These are phyloP conservation scores for Polietes domitor DNA, from an alignment of 2,888 invertebrate genomes.

Conservation along the genomic window DNA sequence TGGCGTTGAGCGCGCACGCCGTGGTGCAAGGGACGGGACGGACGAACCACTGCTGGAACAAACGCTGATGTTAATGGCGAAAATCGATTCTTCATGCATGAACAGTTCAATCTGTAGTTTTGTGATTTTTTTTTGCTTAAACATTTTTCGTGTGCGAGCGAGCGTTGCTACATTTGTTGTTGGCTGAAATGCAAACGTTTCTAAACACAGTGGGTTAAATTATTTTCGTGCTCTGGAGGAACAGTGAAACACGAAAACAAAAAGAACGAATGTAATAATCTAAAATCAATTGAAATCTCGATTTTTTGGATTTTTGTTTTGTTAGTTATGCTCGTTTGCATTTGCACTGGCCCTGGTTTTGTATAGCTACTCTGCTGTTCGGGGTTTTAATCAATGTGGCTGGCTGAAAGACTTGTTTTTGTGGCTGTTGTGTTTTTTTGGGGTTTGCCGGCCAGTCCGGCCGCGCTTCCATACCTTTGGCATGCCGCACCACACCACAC, in stretches of 20 bases:
- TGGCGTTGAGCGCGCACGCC: not conserved
- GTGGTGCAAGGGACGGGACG: not conserved
- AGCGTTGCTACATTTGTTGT: conserved; percentile 35
- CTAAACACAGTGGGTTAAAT: too few species aligned
- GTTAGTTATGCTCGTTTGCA: not conserved
- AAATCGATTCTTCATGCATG: conserved; percentile 67
- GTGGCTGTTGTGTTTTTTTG: not conserved
- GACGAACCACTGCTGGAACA: not conserved
- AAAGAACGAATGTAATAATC: too few species aligned
- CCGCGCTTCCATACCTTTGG: not conserved
- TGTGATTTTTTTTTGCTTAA: conserved; percentile 41
- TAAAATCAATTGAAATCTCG: too few species aligned
- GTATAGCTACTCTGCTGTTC: conserved; percentile 32
- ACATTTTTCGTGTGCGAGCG: not conserved
- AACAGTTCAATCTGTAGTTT: conserved; percentile 60
- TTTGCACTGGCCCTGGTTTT: not conserved
- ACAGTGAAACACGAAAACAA: too few species aligned
- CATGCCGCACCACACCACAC: conserved; percentile 14
- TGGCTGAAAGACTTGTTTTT: conserved; percentile 33
- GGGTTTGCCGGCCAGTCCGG: not conserved
- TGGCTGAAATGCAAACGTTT: not conserved
- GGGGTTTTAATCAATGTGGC: conserved; percentile 61
- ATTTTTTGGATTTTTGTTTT: too few species aligned
- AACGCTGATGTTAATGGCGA: conserved; percentile 57
- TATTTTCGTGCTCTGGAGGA: too few species aligned